Evolutionary conservation across 2,113 vertebrate species (phyloP).

Genomic region (Leucoraja erinaceus): DNA sequence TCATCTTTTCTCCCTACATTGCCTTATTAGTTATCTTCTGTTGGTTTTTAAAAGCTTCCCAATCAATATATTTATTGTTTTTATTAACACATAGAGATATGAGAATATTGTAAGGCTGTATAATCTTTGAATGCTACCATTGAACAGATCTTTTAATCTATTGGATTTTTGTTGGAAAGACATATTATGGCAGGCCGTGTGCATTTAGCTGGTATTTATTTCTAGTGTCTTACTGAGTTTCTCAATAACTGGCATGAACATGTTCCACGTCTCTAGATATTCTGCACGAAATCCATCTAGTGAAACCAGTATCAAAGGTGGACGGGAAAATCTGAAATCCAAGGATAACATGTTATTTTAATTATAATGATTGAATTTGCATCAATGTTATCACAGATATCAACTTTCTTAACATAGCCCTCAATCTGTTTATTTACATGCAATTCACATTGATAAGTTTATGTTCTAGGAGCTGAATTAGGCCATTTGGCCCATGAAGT

Average conservation of each 20-base stretch:
- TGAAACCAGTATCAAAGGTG: constrained; percentile 87
- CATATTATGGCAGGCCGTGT: too few species aligned
- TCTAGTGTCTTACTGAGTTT: constrained; percentile 75
- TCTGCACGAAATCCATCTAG: constrained; percentile 85
- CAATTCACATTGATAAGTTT: too few species aligned
- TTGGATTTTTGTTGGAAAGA: neutral
- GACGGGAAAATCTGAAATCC: constrained; percentile 64
- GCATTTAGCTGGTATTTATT: neutral
- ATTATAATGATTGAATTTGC: neutral
- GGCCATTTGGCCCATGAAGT: too few species aligned
- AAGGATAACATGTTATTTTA: constrained; percentile 30
- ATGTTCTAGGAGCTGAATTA: too few species aligned
- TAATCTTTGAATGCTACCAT: neutral
- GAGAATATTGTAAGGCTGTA: neutral
- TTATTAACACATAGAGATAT: neutral
- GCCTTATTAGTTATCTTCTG: too few species aligned
- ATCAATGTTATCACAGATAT: neutral
- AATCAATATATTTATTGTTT: neutral
- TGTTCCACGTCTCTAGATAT: constrained; percentile 70
- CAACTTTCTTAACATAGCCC: too few species aligned
- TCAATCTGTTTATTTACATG: too few species aligned
- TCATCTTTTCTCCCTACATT: too few species aligned
- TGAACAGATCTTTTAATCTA: neutral
- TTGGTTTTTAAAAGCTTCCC: too few species aligned
- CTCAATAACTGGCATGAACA: constrained; percentile 67